These are phyloP conservation scores for Pachyuromys duprasi DNA, from an alignment of 2,797 vertebrate genomes.

Conservation along the genomic window DNA sequence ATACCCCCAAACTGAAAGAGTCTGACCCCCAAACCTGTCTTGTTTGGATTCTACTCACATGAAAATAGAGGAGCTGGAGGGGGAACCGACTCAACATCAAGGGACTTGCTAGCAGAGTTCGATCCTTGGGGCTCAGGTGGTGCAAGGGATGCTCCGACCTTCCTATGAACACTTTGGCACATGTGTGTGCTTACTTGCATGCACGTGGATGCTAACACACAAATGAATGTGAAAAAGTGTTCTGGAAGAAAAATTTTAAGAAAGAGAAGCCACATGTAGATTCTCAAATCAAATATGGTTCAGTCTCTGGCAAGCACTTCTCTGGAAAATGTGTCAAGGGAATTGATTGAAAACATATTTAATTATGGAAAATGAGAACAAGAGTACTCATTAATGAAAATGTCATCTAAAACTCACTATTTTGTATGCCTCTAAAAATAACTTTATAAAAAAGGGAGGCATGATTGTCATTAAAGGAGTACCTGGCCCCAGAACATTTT, in stretches of 20 bases:
- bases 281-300: conserved; percentile 29
- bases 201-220: not conserved
- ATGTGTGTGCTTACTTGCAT: not conserved
- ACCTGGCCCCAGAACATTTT: conserved; percentile 25
- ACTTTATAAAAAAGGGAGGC: not conserved
- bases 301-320: not conserved
- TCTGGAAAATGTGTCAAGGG: not conserved
- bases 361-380: not conserved
- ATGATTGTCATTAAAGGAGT: conserved; percentile 18
- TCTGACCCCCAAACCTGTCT: not conserved
- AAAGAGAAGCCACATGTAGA: not conserved
- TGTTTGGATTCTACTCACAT: conserved; percentile 33
- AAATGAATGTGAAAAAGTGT: not conserved
- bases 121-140: not conserved
- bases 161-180: not conserved
- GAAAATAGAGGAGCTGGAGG: not conserved
- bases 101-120: not conserved
- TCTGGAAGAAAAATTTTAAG: not conserved
- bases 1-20: conserved; percentile 25
- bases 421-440: not conserved
- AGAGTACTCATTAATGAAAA: not conserved
- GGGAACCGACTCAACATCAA: not conserved
- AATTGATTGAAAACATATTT: not conserved
- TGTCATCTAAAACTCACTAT: not conserved
- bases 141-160: not conserved